Conservation (phyloP, 1,140 invertebrate genomes). For the Platorchestia sp. region DNA sequence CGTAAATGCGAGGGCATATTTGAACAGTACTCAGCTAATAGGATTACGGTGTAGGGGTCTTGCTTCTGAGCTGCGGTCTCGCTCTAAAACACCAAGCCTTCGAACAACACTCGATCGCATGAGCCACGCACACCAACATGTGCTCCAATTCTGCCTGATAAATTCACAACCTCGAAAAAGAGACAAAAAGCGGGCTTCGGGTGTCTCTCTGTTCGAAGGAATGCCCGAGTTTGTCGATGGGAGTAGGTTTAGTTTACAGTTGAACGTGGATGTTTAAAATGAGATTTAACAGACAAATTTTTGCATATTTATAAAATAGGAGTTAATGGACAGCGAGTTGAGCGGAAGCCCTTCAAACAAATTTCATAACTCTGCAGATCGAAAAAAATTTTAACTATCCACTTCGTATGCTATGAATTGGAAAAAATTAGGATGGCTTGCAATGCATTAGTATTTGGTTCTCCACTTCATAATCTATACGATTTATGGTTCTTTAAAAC, state of each 20-base stretch:
- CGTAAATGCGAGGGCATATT: constrained; percentile 17
- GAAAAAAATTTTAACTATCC: neutral
- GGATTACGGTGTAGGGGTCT: constrained; percentile 13
- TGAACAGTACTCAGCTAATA: constrained; percentile 39
- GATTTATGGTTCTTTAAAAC: too few relatives aligned
- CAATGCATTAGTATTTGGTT: neutral
- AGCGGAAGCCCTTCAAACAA: neutral
- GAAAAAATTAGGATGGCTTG: neutral
- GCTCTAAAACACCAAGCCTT: constrained; percentile 26
- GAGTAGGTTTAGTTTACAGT: too few relatives aligned
- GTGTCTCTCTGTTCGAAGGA: neutral
- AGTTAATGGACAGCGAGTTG: too few relatives aligned
- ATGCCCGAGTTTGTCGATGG: neutral
- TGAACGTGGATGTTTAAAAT: too few relatives aligned
- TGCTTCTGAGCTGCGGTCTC: neutral
- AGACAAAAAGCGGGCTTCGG: neutral
- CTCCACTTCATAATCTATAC: too few relatives aligned
- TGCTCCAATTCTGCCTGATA: neutral
- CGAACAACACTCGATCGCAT: neutral
- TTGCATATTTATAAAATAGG: too few relatives aligned
- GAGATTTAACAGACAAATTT: too few relatives aligned
- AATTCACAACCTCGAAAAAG: neutral
- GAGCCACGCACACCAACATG: constrained; percentile 9
- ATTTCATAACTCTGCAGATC: too few relatives aligned
- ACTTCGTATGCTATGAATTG: neutral